phyloP scores from a whole-genome alignment of 53 echinoderm and acorn worm species.

The Temnopleurus reevesii region DNA sequence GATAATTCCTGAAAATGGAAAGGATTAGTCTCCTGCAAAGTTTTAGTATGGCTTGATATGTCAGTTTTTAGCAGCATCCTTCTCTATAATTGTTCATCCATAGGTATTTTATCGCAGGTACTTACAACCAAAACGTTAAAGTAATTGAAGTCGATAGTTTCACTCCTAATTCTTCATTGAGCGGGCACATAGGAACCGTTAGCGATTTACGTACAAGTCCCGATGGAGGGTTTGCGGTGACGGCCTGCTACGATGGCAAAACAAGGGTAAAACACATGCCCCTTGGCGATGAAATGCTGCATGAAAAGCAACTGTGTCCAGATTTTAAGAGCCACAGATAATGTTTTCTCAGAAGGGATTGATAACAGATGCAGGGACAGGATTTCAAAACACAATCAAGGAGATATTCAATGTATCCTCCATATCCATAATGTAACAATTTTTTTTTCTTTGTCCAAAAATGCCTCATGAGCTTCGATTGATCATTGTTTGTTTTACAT shows the following conservation, averaged over 20 bases:
- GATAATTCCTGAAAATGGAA: too few species aligned
- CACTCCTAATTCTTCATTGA: conserved; percentile 16
- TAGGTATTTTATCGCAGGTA: conserved; percentile 46
- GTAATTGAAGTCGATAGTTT: conserved; percentile 62
- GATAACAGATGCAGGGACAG: too few species aligned
- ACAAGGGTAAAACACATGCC: conserved; percentile 59
- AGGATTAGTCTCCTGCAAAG: too few species aligned
- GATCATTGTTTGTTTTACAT: too few species aligned
- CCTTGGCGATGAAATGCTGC: background rate
- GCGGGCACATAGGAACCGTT: conserved; percentile 68
- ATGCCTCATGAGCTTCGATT: too few species aligned
- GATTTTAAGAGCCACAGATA: background rate
- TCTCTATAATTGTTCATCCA: background rate
- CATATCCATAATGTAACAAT: too few species aligned
- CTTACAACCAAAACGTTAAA: conserved; percentile 74
- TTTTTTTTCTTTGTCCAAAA: too few species aligned
- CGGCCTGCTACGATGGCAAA: conserved; percentile 66
- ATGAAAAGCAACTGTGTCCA: background rate
- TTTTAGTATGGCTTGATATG: too few species aligned
- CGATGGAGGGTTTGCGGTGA: conserved; percentile 54
- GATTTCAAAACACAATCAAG: too few species aligned
- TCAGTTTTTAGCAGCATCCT: too few species aligned
- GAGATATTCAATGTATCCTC: too few species aligned
- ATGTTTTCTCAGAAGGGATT: background rate
- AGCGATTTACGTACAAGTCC: conserved; percentile 57